Conservation (phyloP, 2,797 vertebrate species). For the Threskiornis aethiopicus region DNA sequence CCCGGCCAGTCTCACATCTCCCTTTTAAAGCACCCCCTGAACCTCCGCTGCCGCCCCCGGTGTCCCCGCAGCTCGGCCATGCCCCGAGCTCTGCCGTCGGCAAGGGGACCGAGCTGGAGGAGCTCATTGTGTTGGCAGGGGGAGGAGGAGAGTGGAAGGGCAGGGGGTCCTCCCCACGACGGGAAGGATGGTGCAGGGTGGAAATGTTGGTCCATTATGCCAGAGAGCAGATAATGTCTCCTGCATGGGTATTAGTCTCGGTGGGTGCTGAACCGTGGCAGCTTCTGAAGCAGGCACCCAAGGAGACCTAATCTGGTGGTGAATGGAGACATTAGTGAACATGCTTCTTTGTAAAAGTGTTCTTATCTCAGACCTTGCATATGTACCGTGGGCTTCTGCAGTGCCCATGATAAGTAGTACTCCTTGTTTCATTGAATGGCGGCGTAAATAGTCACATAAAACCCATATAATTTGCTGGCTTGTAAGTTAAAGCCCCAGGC, state of each 20-base stretch:
- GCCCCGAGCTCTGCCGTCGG: neutral
- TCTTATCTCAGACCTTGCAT: constrained; percentile 50
- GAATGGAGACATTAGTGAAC: constrained; percentile 55
- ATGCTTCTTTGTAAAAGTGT: neutral
- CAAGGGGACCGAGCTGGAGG: neutral
- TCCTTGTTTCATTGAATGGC: constrained; percentile 59
- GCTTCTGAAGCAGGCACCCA: constrained; percentile 9
- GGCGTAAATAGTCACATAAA: constrained; percentile 69
- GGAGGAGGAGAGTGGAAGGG: neutral
- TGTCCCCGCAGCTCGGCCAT: neutral
- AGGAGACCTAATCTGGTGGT: constrained; percentile 48
- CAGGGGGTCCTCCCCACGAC: neutral
- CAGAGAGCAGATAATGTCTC: constrained; percentile 48
- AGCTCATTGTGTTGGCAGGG: neutral
- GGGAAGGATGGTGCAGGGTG: neutral
- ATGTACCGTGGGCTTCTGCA: constrained; percentile 33
- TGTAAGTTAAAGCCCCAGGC: constrained; percentile 70
- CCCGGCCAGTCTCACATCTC: rapidly evolving
- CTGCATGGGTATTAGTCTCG: constrained; percentile 25
- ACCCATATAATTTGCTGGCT: constrained; percentile 64
- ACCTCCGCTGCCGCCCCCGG: rapidly evolving
- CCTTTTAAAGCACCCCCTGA: neutral
- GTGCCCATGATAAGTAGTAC: constrained; percentile 3
- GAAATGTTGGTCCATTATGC: constrained; percentile 13
- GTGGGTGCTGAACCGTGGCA: constrained; percentile 13